phyloP scores from a whole-genome alignment of 2,113 vertebrate genomes.

The Lynx canadensis region DNA sequence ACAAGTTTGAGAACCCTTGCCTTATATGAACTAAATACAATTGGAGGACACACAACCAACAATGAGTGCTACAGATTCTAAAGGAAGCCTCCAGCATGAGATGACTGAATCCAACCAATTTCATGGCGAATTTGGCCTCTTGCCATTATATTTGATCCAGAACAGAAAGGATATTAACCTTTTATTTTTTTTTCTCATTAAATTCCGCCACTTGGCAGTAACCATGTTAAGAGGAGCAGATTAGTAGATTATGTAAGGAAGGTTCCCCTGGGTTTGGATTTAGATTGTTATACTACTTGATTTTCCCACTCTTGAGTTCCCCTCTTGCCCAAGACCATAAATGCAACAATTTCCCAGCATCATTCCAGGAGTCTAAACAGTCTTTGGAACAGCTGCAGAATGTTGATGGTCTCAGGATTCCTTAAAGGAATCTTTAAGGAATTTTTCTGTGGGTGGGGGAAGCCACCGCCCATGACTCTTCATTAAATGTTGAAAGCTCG shows the following conservation, averaged over 20 bases:
- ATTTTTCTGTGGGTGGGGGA: conserved; percentile 61
- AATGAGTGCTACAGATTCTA: no score
- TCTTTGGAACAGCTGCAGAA: conserved; percentile 59
- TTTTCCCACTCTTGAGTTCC: background rate
- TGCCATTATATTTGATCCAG: background rate
- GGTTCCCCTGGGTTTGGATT: background rate
- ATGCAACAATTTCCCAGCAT: conserved; percentile 36
- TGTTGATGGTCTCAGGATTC: conserved; percentile 14
- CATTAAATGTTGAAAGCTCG: conserved; percentile 35
- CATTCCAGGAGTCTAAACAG: conserved; percentile 20
- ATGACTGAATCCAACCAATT: background rate
- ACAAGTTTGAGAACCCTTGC: background rate
- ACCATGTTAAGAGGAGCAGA: background rate
- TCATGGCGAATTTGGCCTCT: background rate
- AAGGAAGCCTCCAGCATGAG: background rate
- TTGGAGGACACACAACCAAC: background rate
- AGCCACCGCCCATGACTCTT: background rate
- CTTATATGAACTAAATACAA: background rate
- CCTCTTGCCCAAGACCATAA: conserved; percentile 41
- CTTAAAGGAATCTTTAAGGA: conserved; percentile 41
- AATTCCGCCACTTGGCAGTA: background rate
- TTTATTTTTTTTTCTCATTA: background rate
- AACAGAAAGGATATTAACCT: background rate
- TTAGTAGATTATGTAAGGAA: background rate
- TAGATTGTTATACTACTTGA: background rate